phyloP scores from a whole-genome alignment of 2,888 invertebrate genomes.

The Tenthredo livida region DNA sequence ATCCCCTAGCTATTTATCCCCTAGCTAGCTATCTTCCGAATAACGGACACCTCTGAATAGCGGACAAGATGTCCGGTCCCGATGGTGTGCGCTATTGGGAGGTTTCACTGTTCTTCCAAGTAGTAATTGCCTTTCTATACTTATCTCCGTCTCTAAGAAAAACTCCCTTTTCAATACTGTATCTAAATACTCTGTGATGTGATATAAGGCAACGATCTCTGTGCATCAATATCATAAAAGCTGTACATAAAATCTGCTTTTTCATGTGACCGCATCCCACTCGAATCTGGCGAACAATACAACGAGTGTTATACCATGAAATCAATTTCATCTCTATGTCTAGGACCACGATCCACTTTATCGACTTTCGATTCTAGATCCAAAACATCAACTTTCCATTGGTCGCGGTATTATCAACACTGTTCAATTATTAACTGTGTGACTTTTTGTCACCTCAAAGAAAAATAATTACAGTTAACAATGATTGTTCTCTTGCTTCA shows the following conservation, averaged over 20 bases:
- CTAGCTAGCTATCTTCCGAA: too few species aligned
- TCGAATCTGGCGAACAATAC: not conserved
- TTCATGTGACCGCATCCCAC: not conserved
- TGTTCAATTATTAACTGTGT: too few species aligned
- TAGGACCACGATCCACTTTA: not conserved
- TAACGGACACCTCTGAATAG: too few species aligned
- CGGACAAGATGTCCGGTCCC: too few species aligned
- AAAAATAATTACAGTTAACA: too few species aligned
- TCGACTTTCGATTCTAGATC: not conserved
- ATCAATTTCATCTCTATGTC: not conserved
- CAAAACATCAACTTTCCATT: not conserved
- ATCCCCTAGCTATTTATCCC: too few species aligned
- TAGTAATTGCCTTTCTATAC: not conserved
- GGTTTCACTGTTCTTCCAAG: too few species aligned
- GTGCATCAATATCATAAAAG: constrained; percentile 5
- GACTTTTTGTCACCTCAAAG: too few species aligned
- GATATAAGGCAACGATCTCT: not conserved
- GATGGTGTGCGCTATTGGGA: too few species aligned
- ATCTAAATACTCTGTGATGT: not conserved
- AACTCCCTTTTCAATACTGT: not conserved
- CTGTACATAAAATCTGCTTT: not conserved
- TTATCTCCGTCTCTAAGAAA: not conserved
- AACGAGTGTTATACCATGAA: constrained; percentile 18
- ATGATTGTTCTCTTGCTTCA: too few species aligned
- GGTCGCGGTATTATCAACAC: too few species aligned